Conservation (phyloP, 2,113 vertebrate genomes). For the Aegypius monachus region DNA sequence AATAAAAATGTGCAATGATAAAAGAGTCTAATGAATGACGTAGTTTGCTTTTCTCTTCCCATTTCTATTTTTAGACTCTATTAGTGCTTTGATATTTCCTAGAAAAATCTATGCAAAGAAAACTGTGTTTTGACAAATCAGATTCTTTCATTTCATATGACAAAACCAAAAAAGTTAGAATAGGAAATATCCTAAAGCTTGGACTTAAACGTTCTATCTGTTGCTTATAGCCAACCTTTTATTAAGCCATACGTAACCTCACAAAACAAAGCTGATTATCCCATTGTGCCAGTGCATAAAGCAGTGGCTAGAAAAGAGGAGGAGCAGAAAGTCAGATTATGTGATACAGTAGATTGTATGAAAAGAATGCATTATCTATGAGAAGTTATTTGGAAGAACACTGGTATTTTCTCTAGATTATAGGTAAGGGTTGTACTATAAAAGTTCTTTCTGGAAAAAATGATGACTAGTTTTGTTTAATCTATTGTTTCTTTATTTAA, state of each 20-base stretch:
- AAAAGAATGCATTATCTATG: background rate
- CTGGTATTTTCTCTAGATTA: background rate
- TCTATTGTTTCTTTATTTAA: background rate
- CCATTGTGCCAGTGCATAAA: background rate
- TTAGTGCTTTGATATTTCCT: background rate
- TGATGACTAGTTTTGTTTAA: background rate
- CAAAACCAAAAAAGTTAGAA: background rate
- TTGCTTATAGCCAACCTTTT: background rate
- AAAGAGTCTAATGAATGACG: background rate
- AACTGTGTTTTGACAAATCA: background rate
- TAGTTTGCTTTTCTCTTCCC: background rate
- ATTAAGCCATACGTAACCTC: background rate
- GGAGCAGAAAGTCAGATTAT: background rate
- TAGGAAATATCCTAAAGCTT: background rate
- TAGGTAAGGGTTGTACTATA: background rate
- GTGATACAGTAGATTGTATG: background rate
- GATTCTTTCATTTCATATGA: background rate
- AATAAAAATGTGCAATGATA: background rate
- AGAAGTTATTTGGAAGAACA: background rate
- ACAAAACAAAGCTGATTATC: background rate
- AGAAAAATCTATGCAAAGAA: background rate
- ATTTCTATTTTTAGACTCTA: background rate
- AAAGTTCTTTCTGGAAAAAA: background rate
- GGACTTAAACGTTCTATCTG: background rate
- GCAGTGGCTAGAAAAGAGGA: background rate